These are phyloP conservation scores for Misgurnus anguillicaudatus DNA, from an alignment of 2,113 vertebrate species.

Conservation along the genomic window DNA sequence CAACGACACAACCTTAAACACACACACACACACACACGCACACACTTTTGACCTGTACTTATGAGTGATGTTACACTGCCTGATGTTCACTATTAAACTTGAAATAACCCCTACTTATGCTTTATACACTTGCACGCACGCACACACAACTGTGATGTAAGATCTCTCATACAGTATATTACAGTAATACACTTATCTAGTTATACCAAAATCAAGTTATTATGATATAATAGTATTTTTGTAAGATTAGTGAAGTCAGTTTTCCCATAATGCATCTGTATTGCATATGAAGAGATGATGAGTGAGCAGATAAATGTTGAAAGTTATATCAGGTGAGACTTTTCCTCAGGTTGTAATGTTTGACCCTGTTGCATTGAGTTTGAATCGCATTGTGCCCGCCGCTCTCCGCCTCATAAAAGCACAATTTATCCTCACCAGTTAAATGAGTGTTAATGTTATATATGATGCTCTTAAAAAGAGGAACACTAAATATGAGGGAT, in stretches of 20 bases:
- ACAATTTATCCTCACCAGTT: slow-evolving; percentile 21
- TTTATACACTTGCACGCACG: not conserved
- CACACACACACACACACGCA: not conserved
- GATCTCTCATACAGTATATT: slow-evolving; percentile 1
- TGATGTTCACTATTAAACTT: slow-evolving; percentile 71
- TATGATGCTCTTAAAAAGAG: not conserved
- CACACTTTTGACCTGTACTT: slow-evolving; percentile 14
- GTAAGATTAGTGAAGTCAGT: too few species aligned
- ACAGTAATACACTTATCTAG: too few species aligned
- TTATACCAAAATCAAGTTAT: too few species aligned
- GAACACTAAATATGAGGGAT: slow-evolving; percentile 16
- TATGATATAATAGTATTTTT: too few species aligned
- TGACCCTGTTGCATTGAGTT: slow-evolving; percentile 5
- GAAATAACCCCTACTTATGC: slow-evolving; percentile 58
- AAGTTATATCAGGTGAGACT: too few species aligned
- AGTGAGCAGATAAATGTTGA: slow-evolving; percentile 29
- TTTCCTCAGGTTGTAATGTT: too few species aligned
- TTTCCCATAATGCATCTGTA: not conserved
- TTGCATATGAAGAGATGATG: slow-evolving; percentile 35
- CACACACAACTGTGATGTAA: slow-evolving; percentile 29
- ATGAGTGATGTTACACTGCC: not conserved
- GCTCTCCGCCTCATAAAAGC: not conserved
- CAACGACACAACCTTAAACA: slow-evolving; percentile 40
- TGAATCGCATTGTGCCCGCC: not conserved
- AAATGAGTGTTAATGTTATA: not conserved